Evolutionary conservation across 2,113 vertebrate species (phyloP).

Genomic region (Amia ocellicauda): DNA sequence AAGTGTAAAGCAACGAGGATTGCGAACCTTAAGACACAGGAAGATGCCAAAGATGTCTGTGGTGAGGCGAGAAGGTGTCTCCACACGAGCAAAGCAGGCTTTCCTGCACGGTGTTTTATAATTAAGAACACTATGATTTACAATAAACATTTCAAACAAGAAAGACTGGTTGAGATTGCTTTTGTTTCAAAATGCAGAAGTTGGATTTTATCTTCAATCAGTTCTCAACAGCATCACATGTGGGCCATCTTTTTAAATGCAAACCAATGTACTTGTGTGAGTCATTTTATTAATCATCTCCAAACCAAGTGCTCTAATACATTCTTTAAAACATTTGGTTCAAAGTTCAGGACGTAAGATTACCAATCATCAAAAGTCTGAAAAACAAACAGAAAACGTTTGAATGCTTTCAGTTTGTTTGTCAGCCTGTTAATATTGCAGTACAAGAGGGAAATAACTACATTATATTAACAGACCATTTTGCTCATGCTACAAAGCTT

Average conservation of each 20-base stretch:
- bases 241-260: neutral
- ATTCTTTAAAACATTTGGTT: too few relatives aligned
- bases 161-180: neutral
- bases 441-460: too few relatives aligned
- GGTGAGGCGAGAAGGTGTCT: neutral
- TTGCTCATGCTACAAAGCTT: too few relatives aligned
- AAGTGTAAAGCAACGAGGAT: conserved; percentile 10
- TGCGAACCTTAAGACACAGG: conserved; percentile 9
- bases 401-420: too few relatives aligned
- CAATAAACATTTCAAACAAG: conserved; percentile 22
- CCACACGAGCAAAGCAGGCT: neutral
- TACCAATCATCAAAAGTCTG: too few relatives aligned
- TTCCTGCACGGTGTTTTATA: conserved; percentile 17
- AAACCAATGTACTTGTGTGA: neutral
- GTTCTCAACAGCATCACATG: neutral
- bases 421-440: too few relatives aligned
- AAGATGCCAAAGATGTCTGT: conserved; percentile 16
- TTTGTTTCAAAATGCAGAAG: neutral
- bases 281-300: too few relatives aligned
- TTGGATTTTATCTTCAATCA: neutral
- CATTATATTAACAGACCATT: too few relatives aligned
- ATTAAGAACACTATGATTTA: conserved; percentile 19
- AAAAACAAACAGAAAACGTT: too few relatives aligned
- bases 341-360: too few relatives aligned
- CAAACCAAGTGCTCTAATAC: too few relatives aligned